Evolutionary conservation across 1,140 invertebrate species (phyloP).

Genomic region (Hypsibius dujardini): DNA sequence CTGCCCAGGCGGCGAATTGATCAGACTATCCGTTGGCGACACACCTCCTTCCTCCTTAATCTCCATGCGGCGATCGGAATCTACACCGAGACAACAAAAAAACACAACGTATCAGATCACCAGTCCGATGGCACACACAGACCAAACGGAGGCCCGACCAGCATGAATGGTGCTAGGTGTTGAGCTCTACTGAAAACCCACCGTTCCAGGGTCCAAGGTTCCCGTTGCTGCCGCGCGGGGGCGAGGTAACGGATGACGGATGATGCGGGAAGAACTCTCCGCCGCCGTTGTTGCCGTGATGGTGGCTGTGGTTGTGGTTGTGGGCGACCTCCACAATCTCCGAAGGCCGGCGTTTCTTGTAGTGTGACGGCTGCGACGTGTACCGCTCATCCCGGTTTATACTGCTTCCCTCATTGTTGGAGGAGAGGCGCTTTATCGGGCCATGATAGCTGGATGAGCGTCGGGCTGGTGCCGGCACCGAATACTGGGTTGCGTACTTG

Average conservation of each 20-base stretch:
- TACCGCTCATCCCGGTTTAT: not conserved
- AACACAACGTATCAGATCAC: not conserved
- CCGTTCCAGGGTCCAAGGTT: not conserved
- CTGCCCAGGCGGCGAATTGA: not conserved
- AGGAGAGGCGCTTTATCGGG: not conserved
- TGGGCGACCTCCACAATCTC: not conserved
- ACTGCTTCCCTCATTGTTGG: not conserved
- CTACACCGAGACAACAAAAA: not conserved
- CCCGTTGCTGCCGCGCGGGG: not conserved
- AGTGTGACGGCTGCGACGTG: not conserved
- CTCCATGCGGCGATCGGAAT: not conserved
- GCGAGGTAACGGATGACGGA: constrained; percentile 1
- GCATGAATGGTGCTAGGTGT: too few species aligned
- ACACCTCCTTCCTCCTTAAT: constrained; percentile 10
- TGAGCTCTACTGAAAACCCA: not conserved
- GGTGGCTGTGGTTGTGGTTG: not conserved
- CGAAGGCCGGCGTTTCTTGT: not conserved
- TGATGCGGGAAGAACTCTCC: not conserved
- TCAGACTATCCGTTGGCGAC: not conserved
- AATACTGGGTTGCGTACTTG: not conserved
- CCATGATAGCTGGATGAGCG: not conserved
- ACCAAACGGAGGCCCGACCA: not conserved
- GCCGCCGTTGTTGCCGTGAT: not conserved
- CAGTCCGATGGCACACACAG: not conserved
- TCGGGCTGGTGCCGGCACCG: not conserved